A percentile compares a stretch with the other conserved stretches of the same genome.
Evolutionary conservation across 2,888 invertebrate species (phyloP).

Genomic region (Copidosoma aretas): DNA sequence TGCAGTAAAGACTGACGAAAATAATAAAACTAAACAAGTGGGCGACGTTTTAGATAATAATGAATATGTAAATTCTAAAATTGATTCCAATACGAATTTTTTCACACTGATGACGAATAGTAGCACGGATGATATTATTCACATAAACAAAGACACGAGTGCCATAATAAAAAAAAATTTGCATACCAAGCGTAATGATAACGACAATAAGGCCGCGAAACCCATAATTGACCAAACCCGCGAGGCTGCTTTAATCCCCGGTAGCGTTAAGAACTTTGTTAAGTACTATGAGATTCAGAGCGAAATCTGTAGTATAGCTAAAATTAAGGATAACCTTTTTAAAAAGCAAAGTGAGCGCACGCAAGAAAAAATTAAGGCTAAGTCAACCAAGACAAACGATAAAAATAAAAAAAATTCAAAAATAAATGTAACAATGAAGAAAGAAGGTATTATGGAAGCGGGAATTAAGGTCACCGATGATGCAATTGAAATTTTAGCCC

Average conservation of each 20-base stretch:
- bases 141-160: conserved; percentile 44
- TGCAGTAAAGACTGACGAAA: conserved; percentile 21
- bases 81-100: conserved; percentile 1
- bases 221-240: conserved; percentile 57
- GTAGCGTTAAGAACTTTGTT: conserved; percentile 59
- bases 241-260: conserved; percentile 54
- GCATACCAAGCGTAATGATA: conserved; percentile 52
- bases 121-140: not conserved
- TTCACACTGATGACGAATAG: not conserved
- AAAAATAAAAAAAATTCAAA: conserved; percentile 5
- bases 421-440: conserved; percentile 7
- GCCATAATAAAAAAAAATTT: conserved; percentile 55
- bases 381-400: not conserved
- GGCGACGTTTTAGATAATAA: not conserved
- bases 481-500: not conserved
- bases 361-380: conserved; percentile 7
- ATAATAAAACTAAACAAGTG: conserved; percentile 21
- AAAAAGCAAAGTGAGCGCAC: conserved; percentile 26
- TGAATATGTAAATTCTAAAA: not conserved
- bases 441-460: not conserved
- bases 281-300: conserved; percentile 56
- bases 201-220: conserved; percentile 59
- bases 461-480: not conserved
- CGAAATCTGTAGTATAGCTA: conserved; percentile 49
- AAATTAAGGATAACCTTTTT: conserved; percentile 49